These are phyloP conservation scores for Corythaixoides concolor DNA, from an alignment of 2,113 vertebrate genomes.

Conservation along the genomic window DNA sequence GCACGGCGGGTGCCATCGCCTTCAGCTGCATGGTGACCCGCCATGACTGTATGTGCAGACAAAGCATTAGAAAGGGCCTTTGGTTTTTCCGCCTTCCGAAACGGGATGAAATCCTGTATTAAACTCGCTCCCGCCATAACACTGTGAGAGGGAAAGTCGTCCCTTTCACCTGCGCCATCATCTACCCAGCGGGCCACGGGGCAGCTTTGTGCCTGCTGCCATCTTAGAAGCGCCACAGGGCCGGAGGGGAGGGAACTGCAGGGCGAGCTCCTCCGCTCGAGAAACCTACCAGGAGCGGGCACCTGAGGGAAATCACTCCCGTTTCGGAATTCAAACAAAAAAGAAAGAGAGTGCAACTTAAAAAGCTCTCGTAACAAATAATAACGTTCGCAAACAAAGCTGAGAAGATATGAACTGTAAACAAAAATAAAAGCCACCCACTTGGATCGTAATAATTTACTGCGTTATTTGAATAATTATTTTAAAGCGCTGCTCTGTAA, in stretches of 20 bases:
- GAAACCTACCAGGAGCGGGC: background rate
- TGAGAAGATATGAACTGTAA: background rate
- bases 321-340: background rate
- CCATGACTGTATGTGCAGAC: accelerated
- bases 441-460: background rate
- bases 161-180: background rate
- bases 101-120: background rate
- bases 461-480: background rate
- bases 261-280: background rate
- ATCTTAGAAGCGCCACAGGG: background rate
- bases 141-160: background rate
- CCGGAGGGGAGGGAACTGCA: too few relatives aligned
- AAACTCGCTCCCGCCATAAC: background rate
- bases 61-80: background rate
- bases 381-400: background rate
- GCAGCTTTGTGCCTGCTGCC: background rate
- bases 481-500: background rate
- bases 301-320: background rate
- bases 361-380: background rate
- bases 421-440: background rate
- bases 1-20: background rate
- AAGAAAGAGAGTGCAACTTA: background rate
- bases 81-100: background rate
- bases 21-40: accelerated
- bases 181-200: background rate